These are phyloP conservation scores for Scaptomyza parva DNA, from an alignment of 2,888 invertebrate species.

Conservation along the genomic window DNA sequence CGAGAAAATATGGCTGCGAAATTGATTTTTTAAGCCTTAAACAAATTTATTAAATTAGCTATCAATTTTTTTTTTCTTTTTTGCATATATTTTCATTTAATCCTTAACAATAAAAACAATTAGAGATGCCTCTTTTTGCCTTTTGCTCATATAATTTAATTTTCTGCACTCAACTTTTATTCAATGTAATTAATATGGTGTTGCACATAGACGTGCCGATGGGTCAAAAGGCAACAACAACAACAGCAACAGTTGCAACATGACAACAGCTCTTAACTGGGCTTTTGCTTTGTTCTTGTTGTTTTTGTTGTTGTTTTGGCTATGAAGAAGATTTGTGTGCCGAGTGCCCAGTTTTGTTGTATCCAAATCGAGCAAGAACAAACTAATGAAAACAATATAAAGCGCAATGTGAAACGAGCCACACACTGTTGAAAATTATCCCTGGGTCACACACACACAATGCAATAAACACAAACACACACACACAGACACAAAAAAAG, in stretches of 20 bases:
- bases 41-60: no score
- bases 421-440: slow-evolving; percentile 55
- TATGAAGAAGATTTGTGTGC: slow-evolving; percentile 28
- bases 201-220: background rate
- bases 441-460: slow-evolving; percentile 62
- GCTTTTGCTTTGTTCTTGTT: slow-evolving; percentile 5
- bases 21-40: background rate
- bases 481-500: background rate
- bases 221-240: background rate
- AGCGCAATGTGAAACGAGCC: slow-evolving; percentile 52
- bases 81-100: no score
- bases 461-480: slow-evolving; percentile 61
- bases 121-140: no score
- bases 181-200: slow-evolving; percentile 25
- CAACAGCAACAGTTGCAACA: slow-evolving; percentile 5
- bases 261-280: slow-evolving; percentile 20
- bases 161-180: slow-evolving; percentile 12
- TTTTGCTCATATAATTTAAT: slow-evolving; percentile 24
- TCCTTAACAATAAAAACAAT: no score
- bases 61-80: no score
- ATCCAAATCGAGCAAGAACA: slow-evolving; percentile 29
- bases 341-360: no score
- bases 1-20: background rate
- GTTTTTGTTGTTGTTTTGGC: no score
- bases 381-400: slow-evolving; percentile 42